These are phyloP conservation scores for Drosophila robusta DNA, from an alignment of 2,888 invertebrate species.

Conservation along the genomic window DNA sequence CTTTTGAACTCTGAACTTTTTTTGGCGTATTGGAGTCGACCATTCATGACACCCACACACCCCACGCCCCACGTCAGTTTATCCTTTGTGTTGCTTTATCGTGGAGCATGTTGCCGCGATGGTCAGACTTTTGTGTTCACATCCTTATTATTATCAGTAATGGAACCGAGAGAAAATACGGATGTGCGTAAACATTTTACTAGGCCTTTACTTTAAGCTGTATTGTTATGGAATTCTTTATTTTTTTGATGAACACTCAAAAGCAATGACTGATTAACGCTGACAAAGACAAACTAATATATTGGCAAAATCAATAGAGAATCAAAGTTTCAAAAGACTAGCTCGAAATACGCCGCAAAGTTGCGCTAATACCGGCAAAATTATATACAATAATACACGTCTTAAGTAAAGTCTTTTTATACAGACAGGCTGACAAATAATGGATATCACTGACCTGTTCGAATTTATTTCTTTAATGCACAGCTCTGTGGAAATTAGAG, in stretches of 20 bases:
- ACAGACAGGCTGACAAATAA: too few species aligned
- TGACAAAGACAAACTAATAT: slow-evolving; percentile 25
- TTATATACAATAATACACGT: too few species aligned
- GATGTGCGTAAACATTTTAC: slow-evolving; percentile 40
- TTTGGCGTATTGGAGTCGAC: slow-evolving; percentile 3
- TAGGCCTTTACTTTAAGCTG: slow-evolving; percentile 23
- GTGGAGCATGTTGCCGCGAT: slow-evolving; percentile 7
- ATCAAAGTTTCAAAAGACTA: not conserved
- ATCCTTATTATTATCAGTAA: slow-evolving; percentile 19
- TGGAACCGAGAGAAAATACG: slow-evolving; percentile 4
- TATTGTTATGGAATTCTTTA: slow-evolving; percentile 14
- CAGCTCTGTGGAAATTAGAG: not conserved
- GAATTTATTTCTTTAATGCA: too few species aligned
- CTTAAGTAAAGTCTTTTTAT: too few species aligned
- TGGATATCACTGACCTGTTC: too few species aligned
- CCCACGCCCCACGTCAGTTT: slow-evolving; percentile 11
- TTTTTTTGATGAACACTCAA: slow-evolving; percentile 35
- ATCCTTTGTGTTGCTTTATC: slow-evolving; percentile 25
- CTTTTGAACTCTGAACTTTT: slow-evolving; percentile 54
- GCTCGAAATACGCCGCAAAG: too few species aligned
- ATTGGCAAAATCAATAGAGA: not conserved
- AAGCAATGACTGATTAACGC: slow-evolving; percentile 45
- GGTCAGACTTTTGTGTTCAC: slow-evolving; percentile 32
- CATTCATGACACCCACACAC: not conserved
- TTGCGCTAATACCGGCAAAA: not conserved